These are phyloP conservation scores for Pseudachorutes palmiensis DNA, from an alignment of 1,140 invertebrate species.

Conservation along the genomic window DNA sequence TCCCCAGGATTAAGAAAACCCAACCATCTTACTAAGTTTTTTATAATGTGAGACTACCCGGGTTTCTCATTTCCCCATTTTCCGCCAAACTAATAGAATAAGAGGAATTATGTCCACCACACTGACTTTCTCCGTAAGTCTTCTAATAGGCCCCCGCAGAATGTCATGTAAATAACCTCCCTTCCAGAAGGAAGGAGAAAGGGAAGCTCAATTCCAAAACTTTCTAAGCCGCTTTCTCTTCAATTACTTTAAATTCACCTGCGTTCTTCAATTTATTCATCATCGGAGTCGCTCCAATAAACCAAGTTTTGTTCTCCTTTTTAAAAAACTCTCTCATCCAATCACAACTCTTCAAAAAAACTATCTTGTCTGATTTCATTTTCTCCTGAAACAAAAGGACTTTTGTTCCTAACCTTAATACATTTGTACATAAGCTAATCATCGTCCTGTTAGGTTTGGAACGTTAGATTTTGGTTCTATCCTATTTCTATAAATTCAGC, in stretches of 20 bases:
- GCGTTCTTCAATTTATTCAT: neutral
- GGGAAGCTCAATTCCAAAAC: neutral
- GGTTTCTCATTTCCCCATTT: conserved; percentile 7
- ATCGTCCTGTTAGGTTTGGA: too few relatives aligned
- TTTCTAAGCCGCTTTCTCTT: neutral
- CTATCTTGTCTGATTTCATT: too few relatives aligned
- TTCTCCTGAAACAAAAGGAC: too few relatives aligned
- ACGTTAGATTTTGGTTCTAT: too few relatives aligned
- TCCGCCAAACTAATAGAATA: conserved; percentile 18
- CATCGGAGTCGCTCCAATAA: too few relatives aligned
- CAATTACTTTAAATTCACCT: neutral
- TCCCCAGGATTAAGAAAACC: neutral
- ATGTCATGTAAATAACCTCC: neutral
- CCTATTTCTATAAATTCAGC: too few relatives aligned
- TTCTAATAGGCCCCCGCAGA: neutral
- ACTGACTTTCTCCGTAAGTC: neutral
- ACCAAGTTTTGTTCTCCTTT: too few relatives aligned
- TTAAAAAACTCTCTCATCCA: too few relatives aligned
- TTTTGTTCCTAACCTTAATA: too few relatives aligned
- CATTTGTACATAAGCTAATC: too few relatives aligned
- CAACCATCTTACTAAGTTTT: conserved; percentile 8
- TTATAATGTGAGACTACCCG: conserved; percentile 7
- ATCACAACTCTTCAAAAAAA: too few relatives aligned
- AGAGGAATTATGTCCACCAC: conserved; percentile 15
- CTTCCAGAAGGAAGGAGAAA: neutral